These are phyloP conservation scores for Macrosoma leucophasiata DNA, from an alignment of 2,888 invertebrate genomes.

Conservation along the genomic window DNA sequence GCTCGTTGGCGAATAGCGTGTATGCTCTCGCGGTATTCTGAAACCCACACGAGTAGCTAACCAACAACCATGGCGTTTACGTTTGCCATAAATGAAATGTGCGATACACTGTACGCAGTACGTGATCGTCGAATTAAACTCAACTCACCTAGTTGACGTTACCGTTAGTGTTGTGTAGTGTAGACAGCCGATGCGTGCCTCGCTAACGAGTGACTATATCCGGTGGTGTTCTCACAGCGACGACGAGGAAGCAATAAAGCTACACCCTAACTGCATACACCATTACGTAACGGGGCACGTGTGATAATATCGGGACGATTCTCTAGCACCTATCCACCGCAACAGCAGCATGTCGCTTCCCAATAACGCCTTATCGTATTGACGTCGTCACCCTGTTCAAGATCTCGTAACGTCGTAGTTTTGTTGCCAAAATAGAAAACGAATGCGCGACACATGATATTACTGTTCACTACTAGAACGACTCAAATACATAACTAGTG, in stretches of 20 bases:
- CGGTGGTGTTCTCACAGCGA: slow-evolving; percentile 63
- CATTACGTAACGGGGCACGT: slow-evolving; percentile 67
- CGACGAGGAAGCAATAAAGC: slow-evolving; percentile 70
- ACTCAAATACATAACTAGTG: too few species aligned
- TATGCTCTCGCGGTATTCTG: slow-evolving; percentile 5
- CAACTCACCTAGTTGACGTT: slow-evolving; percentile 22
- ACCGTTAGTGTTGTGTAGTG: slow-evolving; percentile 25
- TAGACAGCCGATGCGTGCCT: slow-evolving; percentile 42
- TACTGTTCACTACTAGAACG: too few species aligned
- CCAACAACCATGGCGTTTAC: too few species aligned
- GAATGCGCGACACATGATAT: too few species aligned
- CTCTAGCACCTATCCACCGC: slow-evolving; percentile 31
- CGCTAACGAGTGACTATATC: slow-evolving; percentile 68
- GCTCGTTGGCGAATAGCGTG: slow-evolving; percentile 19
- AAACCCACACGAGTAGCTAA: slow-evolving; percentile 6
- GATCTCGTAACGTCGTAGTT: slow-evolving; percentile 22
- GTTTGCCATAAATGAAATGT: too few species aligned
- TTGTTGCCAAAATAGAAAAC: too few species aligned
- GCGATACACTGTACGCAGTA: too few species aligned
- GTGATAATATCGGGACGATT: slow-evolving; percentile 59
- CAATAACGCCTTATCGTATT: slow-evolving; percentile 66
- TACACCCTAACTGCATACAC: slow-evolving; percentile 70
- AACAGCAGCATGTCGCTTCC: slow-evolving; percentile 43
- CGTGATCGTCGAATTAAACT: too few species aligned
- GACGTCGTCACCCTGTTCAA: slow-evolving; percentile 34